phyloP scores from a whole-genome alignment of 2,113 vertebrate genomes.

The Clarias macrocephalus region DNA sequence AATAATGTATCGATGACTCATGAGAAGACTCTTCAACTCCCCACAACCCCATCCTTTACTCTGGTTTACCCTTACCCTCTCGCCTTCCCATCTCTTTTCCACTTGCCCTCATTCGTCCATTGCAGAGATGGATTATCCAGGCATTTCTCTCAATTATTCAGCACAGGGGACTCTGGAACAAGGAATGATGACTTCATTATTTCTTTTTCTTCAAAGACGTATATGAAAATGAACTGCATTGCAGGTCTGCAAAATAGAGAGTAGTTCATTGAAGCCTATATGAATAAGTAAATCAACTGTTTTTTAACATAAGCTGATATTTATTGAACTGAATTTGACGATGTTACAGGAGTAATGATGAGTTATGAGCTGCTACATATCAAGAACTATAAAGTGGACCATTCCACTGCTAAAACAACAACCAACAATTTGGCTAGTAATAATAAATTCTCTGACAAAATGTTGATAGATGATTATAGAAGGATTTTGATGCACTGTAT shows the following conservation, averaged over 20 bases:
- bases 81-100: not conserved
- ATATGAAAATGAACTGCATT: not conserved
- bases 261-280: not conserved
- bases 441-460: not conserved
- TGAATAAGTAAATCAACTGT: not conserved
- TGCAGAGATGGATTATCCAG: slow-evolving; percentile 43
- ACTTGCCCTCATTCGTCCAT: slow-evolving; percentile 18
- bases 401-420: not conserved
- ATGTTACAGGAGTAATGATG: not conserved
- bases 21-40: slow-evolving; percentile 9
- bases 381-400: not conserved
- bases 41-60: not conserved
- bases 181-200: slow-evolving; percentile 27
- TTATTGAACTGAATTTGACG: not conserved
- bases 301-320: not conserved
- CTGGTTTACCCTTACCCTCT: not conserved
- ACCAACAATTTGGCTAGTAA: not conserved
- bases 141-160: slow-evolving; percentile 50
- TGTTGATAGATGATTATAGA: not conserved
- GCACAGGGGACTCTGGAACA: slow-evolving; percentile 26
- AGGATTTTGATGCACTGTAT: not conserved
- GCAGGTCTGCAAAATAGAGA: not conserved
- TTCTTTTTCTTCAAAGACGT: not conserved
- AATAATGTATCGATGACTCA: not conserved
- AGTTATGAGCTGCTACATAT: not conserved